Base-by-base conservation (phyloP, 2,888 invertebrate species). In the Sepioteuthis lessoniana region DNA sequence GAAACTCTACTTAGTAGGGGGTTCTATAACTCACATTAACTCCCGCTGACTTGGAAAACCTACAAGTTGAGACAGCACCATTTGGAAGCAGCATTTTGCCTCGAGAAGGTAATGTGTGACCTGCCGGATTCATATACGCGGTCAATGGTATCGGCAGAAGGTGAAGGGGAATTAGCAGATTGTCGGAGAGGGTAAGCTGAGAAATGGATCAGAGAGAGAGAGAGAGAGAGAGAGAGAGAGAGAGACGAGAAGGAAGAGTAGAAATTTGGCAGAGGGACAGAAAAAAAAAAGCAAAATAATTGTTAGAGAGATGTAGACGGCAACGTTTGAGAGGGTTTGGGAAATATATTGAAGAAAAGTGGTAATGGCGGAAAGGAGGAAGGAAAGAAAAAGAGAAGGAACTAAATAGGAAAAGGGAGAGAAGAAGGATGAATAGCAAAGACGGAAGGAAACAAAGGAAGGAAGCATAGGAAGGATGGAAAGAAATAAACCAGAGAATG, bases 81-180 rank as follows among this genome's bases (percentile, higher is more conserved):
- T 76, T 76, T 76, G 76, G 16, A 76, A 76, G 76, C 76, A 76
- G 13, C n/a, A 16, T 35, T 76, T 76, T n/a, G 13, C n/a, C 76
- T n/a, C 76, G 16, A 76, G 76, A 76, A n/a, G 76, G n/a, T n/a
- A n/a, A 35, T n/a, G n/a, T 76, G 76, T 76, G 76, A 76, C 76
- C 76, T n/a, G 76, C 76, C n/a, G 76, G n/a, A n/a, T 35, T n/a
- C 35, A 76, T n/a, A 13, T 2, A 35, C 76, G 19, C 76, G 35
- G 76, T 76, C 76, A n/a, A 16, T 35, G 76, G 16, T n/a, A 76
- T 76, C 16, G 76, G 16, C n/a, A n/a, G 16, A 10, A 76, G 76
- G 76, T 76, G 76, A 76, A 76, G 76, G 76, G 19, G 76, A 76
- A 35, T 76, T 76, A 76, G 76, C 76, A 76, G 76, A 76, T 76